A percentile compares a stretch with the other conserved stretches of the same genome.
These are phyloP conservation scores for Coelopa frigida DNA, from an alignment of 1,140 invertebrate genomes.

Conservation along the genomic window DNA sequence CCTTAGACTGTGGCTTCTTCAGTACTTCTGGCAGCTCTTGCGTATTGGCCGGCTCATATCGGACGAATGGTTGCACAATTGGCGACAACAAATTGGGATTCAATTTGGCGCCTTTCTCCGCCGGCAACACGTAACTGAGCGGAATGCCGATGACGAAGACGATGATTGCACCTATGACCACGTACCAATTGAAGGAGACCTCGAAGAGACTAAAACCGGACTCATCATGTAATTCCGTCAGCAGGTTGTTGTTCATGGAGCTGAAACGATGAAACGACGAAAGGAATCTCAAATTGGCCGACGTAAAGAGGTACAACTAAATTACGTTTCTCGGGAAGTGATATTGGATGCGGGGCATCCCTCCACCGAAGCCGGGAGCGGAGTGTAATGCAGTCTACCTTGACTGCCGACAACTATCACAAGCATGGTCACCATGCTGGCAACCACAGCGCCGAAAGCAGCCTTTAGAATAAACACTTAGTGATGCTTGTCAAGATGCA, in stretches of 20 bases:
- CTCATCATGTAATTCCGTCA: background rate
- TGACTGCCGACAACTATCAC: slow-evolving; percentile 72
- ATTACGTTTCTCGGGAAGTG: too few relatives aligned
- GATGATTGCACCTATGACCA: slow-evolving; percentile 52
- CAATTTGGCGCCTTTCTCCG: slow-evolving; percentile 27
- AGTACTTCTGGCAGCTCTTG: slow-evolving; percentile 20
- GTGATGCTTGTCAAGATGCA: background rate
- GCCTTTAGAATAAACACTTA: slow-evolving; percentile 15
- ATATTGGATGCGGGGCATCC: slow-evolving; percentile 49
- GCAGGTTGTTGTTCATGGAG: background rate
- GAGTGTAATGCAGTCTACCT: slow-evolving; percentile 28
- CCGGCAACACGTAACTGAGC: slow-evolving; percentile 38
- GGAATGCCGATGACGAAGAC: slow-evolving; percentile 53
- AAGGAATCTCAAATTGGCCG: background rate
- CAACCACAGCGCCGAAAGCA: slow-evolving; percentile 58
- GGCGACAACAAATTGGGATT: slow-evolving; percentile 44
- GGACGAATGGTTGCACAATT: slow-evolving; percentile 24
- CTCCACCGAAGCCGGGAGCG: slow-evolving; percentile 49
- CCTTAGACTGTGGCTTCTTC: slow-evolving; percentile 18
- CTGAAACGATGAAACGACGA: background rate
- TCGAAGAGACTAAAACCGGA: slow-evolving; percentile 47
- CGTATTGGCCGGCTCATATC: slow-evolving; percentile 19
- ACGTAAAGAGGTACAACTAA: too few relatives aligned
- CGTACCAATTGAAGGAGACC: slow-evolving; percentile 56
- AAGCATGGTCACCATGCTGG: slow-evolving; percentile 57